Conservation (phyloP, 2,888 invertebrate genomes). For the Allygus modestus region DNA sequence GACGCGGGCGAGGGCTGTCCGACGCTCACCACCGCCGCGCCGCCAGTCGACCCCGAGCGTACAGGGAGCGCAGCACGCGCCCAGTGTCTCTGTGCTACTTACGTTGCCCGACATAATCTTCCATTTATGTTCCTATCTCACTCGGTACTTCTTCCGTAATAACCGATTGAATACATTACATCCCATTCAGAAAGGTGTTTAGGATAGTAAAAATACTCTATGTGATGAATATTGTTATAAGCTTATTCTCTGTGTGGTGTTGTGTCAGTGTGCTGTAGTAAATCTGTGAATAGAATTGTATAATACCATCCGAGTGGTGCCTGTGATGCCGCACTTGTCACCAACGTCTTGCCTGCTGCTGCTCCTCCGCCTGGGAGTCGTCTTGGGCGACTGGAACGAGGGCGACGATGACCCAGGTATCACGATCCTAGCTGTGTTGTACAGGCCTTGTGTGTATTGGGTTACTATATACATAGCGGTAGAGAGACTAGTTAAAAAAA, state of each 20-base stretch:
- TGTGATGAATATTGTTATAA: slow-evolving; percentile 15
- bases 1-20: slow-evolving; percentile 19
- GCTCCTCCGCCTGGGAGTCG: not conserved
- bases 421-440: too few relatives aligned
- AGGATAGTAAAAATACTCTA: not conserved
- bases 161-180: not conserved
- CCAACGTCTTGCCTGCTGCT: not conserved
- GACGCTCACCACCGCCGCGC: slow-evolving; percentile 10
- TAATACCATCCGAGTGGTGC: not conserved
- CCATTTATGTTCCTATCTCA: slow-evolving; percentile 44
- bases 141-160: not conserved
- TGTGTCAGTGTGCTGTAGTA: slow-evolving; percentile 5
- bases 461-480: too few relatives aligned
- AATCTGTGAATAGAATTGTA: not conserved
- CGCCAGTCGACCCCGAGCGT: slow-evolving; percentile 45
- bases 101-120: slow-evolving; percentile 21
- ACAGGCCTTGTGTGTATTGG: not conserved
- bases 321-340: not conserved
- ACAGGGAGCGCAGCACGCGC: slow-evolving; percentile 4
- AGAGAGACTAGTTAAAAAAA: too few relatives aligned
- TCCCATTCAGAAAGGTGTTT: not conserved
- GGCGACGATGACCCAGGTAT: slow-evolving; percentile 61
- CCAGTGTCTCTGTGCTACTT: slow-evolving; percentile 17
- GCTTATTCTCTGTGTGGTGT: slow-evolving; percentile 4
- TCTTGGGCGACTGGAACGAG: slow-evolving; percentile 55